Base-by-base conservation (phyloP, 2,888 invertebrate genomes). In the Callimorpha dominula region DNA sequence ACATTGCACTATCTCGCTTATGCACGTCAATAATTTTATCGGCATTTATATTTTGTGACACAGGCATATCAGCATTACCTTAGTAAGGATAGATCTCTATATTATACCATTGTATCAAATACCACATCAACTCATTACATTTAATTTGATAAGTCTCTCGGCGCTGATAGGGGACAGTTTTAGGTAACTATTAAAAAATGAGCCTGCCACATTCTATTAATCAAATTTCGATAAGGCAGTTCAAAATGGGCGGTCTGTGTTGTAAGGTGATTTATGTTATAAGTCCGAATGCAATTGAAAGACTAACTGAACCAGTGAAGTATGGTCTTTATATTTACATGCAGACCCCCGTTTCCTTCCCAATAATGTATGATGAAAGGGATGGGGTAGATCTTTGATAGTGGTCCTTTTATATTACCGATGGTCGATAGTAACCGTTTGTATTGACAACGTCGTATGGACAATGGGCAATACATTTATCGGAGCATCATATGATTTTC, bases 151-250 rank as follows among this genome's bases (percentile, higher is more conserved):
- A 57, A n/a, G 78, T 81, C 77, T 77, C 81, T 65, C 85, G 85
- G 85, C 82, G 81, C 82, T 87, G 87, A 89, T 88, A 84, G 83
- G 80, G 84, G 85, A 87, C 89, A 88, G 82, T 88, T 90, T 90
- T 88, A 88, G 82, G 83, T 83, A 88, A 89, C 90, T 92, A 91
- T 92, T 90, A 93, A 91, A 92, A 90, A 91, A 92, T 92, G 91
- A 87, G 88, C 90, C 90, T 91, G 90, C 92, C 91, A 89, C 85
- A 91, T 83, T 86, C 92, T 93, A 95, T 95, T 91, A 94, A 94
- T 95, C 94, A 95, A 93, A 87, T 87, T 93, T 93, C 91, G 94
- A 94, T 94, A 94, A 93, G 87, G 84, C 86, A 86, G 85, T 86
- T 90, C 92, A 86, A 88, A 93, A 93, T 94, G 93, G 94, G 93